Evolutionary conservation across 2,797 vertebrate genomes (phyloP).

Genomic region (Clarias pachynema): DNA sequence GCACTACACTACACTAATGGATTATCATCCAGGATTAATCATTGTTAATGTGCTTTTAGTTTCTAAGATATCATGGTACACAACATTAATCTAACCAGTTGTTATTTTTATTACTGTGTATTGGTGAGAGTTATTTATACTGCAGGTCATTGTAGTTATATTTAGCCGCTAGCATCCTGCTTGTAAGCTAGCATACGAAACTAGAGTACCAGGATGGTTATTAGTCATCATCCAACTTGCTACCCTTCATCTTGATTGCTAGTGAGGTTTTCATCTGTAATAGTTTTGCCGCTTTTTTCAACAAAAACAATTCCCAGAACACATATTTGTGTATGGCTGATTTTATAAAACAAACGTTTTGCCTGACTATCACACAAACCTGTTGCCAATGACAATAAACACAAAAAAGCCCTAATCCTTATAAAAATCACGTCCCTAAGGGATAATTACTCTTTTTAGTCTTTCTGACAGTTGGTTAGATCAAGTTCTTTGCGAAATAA

Average conservation of each 20-base stretch:
- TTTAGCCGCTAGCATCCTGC: background rate
- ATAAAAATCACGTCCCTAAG: no score
- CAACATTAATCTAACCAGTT: background rate
- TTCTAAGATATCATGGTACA: background rate
- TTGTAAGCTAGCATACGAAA: background rate
- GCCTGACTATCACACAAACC: no score
- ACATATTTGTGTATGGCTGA: no score
- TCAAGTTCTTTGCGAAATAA: no score
- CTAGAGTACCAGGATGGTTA: no score
- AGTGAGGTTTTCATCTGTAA: background rate
- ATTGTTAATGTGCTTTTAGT: background rate
- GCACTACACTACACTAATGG: background rate
- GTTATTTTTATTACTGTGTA: background rate
- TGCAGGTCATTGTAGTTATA: background rate
- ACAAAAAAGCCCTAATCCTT: no score
- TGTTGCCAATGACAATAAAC: no score
- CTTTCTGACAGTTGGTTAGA: no score
- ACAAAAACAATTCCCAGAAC: no score
- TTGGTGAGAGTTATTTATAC: background rate
- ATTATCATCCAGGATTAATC: background rate
- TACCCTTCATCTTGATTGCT: background rate
- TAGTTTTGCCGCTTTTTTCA: no score
- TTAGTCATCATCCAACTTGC: background rate
- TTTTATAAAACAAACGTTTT: no score
- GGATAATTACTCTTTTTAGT: no score